These are phyloP conservation scores for Drosophila mimetica DNA, from an alignment of 2,888 invertebrate species.

Conservation along the genomic window DNA sequence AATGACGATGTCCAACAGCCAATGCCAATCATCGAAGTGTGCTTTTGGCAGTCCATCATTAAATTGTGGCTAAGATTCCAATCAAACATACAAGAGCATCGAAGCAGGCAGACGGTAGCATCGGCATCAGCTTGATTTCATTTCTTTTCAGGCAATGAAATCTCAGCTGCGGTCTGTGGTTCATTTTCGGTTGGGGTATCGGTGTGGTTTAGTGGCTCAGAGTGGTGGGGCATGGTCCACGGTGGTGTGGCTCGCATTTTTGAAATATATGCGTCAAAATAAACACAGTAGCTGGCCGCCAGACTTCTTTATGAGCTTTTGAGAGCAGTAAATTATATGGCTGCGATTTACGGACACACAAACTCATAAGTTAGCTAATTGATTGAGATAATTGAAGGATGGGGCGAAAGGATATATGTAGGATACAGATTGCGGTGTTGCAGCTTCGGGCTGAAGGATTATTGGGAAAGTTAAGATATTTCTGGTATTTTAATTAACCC, in stretches of 20 bases:
- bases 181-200: conserved; percentile 4
- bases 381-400: conserved; percentile 50
- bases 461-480: conserved; percentile 3
- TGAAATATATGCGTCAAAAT: conserved; percentile 55
- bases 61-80: conserved; percentile 79
- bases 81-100: conserved; percentile 65
- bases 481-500: neutral
- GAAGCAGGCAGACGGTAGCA: conserved; percentile 25
- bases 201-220: neutral
- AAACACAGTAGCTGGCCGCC: conserved; percentile 52
- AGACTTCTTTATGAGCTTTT: conserved; percentile 52
- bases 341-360: conserved; percentile 30
- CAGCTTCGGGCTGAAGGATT: neutral
- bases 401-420: neutral
- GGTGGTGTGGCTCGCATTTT: conserved; percentile 26
- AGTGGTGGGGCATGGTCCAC: conserved; percentile 7
- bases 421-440: conserved; percentile 8
- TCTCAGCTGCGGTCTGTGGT: conserved; percentile 26
- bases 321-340: conserved; percentile 64
- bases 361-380: conserved; percentile 47
- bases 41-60: conserved; percentile 81
- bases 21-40: conserved; percentile 61
- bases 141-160: conserved; percentile 44
- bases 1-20: conserved; percentile 60
- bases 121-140: conserved; percentile 32